Evolutionary conservation across 1,140 invertebrate species (phyloP).

Genomic region (Steinernema khuongi): DNA sequence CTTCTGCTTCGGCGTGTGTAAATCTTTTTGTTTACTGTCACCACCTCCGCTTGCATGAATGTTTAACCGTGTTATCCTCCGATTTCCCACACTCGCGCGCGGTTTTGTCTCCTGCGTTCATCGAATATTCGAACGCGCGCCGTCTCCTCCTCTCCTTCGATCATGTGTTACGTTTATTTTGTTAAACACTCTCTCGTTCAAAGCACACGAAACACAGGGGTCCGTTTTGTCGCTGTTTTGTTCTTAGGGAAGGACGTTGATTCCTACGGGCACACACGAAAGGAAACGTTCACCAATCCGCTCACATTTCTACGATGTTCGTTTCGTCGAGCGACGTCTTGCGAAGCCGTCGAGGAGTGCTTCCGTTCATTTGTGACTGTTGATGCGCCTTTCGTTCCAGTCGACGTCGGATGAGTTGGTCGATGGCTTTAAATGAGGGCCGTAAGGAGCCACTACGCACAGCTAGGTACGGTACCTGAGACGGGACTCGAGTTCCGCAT

Average conservation of each 20-base stretch:
- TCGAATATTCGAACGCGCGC: neutral
- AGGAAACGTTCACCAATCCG: neutral
- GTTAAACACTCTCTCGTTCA: neutral
- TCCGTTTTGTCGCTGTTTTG: neutral
- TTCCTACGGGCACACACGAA: neutral
- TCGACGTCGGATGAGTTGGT: neutral
- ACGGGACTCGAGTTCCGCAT: neutral
- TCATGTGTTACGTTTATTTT: neutral
- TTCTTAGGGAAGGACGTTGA: neutral
- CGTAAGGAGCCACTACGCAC: neutral
- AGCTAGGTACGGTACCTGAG: neutral
- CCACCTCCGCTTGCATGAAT: constrained; percentile 5
- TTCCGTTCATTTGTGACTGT: neutral
- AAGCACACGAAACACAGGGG: neutral
- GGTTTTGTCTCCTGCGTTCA: neutral
- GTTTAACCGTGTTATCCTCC: neutral
- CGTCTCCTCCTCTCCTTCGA: neutral
- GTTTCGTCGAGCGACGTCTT: neutral
- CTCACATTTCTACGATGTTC: constrained; percentile 16
- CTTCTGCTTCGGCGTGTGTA: neutral
- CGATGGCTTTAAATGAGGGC: neutral
- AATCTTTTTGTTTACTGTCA: constrained; percentile 6
- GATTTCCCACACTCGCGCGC: neutral
- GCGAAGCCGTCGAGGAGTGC: neutral
- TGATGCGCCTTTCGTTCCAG: neutral